Conservation (phyloP, 2,888 invertebrate species). For the Acanthosepion lycidas region DNA sequence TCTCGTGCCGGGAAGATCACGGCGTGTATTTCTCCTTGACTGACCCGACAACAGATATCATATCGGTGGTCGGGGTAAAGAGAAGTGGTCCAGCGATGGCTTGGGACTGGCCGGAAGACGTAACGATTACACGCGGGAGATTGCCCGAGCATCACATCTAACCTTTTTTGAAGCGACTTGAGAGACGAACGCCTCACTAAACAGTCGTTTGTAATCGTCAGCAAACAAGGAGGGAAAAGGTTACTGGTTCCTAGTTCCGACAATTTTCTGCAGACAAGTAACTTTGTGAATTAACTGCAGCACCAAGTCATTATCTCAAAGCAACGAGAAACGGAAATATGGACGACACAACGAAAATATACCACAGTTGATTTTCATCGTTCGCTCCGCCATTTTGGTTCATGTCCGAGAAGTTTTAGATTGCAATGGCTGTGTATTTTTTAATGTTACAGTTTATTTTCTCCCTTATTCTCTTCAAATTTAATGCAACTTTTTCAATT, state of each 20-base stretch:
- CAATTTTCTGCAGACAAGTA: background rate
- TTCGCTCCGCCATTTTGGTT: too few species aligned
- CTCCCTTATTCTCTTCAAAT: too few species aligned
- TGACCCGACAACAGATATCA: slow-evolving; percentile 33
- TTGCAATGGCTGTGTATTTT: too few species aligned
- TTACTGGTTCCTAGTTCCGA: background rate
- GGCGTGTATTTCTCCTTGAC: background rate
- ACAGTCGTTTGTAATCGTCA: background rate
- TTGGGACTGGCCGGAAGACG: background rate
- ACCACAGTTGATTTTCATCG: too few species aligned
- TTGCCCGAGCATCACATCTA: background rate
- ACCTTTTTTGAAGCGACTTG: background rate
- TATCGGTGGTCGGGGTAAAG: background rate
- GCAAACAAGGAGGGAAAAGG: background rate
- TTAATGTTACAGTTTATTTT: too few species aligned
- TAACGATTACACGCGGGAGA: background rate
- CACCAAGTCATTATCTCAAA: background rate
- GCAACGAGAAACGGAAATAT: too few species aligned
- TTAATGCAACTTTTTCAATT: too few species aligned
- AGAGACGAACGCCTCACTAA: background rate
- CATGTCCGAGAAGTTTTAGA: too few species aligned
- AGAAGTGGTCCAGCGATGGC: background rate
- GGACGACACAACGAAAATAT: too few species aligned
- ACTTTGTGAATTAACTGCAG: background rate
- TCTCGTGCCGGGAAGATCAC: slow-evolving; percentile 22